Evolutionary conservation across 2,888 invertebrate genomes (phyloP).

Genomic region (Pinctada fucata): DNA sequence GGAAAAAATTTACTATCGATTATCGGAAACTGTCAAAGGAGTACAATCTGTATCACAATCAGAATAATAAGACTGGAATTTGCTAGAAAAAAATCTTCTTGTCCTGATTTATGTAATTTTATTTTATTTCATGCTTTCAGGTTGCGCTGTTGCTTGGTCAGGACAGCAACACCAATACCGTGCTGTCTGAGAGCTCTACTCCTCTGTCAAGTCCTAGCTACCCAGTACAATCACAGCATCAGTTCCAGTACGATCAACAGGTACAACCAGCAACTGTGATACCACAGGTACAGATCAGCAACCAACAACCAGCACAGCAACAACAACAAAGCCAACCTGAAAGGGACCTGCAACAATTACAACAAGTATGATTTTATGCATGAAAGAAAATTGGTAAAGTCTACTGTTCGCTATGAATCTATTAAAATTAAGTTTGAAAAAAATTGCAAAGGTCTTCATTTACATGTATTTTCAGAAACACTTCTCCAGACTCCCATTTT

Average conservation of each 20-base stretch:
- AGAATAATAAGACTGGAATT: background rate
- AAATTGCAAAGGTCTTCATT: too few species aligned
- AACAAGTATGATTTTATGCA: slow-evolving; percentile 29
- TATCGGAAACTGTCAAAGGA: too few species aligned
- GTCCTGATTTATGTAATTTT: too few species aligned
- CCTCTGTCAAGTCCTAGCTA: slow-evolving; percentile 38
- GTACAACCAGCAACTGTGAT: background rate
- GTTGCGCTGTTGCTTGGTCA: too few species aligned
- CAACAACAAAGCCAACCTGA: slow-evolving; percentile 44
- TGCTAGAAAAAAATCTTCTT: too few species aligned
- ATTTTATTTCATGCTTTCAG: too few species aligned
- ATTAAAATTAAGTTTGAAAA: too few species aligned
- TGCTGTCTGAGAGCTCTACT: slow-evolving; percentile 23
- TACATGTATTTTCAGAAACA: too few species aligned
- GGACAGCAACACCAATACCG: background rate
- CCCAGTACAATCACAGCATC: slow-evolving; percentile 11
- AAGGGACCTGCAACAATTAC: slow-evolving; percentile 45
- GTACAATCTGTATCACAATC: background rate
- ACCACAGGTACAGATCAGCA: slow-evolving; percentile 15
- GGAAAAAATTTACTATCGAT: too few species aligned
- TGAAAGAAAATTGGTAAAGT: too few species aligned
- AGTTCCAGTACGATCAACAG: slow-evolving; percentile 29
- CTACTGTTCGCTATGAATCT: too few species aligned
- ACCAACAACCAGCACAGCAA: slow-evolving; percentile 31
- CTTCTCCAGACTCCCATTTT: too few species aligned